A percentile compares a stretch with the other conserved stretches of the same genome.
Conservation (phyloP, 2,888 invertebrate genomes). For the Caenorhabditis sp. region DNA sequence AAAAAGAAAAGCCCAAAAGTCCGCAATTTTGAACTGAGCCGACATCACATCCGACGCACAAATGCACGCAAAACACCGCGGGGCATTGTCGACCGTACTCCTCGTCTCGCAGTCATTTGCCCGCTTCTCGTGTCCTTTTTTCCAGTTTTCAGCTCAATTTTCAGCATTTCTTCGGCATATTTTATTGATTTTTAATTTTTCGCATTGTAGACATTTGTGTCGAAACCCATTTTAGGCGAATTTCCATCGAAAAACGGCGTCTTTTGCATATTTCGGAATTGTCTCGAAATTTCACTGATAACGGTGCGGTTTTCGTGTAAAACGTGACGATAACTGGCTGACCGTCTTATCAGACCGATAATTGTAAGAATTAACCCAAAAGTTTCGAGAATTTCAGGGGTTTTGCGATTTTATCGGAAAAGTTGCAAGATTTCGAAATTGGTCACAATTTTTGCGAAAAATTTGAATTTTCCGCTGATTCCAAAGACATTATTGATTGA, state of each 20-base stretch:
- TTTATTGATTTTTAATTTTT: no score
- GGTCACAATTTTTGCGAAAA: neutral
- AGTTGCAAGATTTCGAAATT: conserved; percentile 1
- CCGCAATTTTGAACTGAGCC: conserved; percentile 17
- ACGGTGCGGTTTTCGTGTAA: conserved; percentile 19
- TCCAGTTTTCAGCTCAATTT: conserved; percentile 8
- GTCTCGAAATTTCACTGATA: no score
- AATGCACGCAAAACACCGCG: conserved; percentile 8
- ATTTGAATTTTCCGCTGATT: neutral
- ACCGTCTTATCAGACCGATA: neutral
- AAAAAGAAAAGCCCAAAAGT: conserved; percentile 17
- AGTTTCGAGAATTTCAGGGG: conserved; percentile 6
- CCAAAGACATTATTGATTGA: no score
- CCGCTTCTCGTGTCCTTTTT: neutral
- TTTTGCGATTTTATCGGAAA: conserved; percentile 14
- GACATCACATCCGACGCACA: conserved; percentile 22
- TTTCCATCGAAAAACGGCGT: neutral
- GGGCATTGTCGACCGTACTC: conserved; percentile 37
- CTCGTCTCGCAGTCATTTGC: conserved; percentile 10
- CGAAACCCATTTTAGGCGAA: neutral
- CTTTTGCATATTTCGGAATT: no score
- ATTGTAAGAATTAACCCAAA: conserved; percentile 1
- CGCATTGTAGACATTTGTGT: no score
- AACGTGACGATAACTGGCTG: conserved; percentile 6
- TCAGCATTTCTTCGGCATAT: neutral